phyloP scores from a whole-genome alignment of 1,140 invertebrate genomes.

The Stegodyphus mimosarum region DNA sequence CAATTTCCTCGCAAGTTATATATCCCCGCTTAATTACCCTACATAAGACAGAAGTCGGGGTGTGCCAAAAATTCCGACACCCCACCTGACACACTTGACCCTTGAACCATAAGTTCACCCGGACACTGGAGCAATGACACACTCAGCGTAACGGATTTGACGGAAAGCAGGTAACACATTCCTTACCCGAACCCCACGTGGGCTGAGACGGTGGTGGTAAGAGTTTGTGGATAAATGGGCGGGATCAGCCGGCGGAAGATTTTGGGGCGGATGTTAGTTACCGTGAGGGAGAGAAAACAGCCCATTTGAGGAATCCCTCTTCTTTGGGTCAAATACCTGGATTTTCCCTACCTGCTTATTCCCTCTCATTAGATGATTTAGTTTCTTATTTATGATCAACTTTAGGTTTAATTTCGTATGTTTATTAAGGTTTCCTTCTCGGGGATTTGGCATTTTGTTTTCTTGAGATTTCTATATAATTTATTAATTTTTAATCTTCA shows the following conservation, averaged over 20 bases:
- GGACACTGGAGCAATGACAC: slow-evolving; percentile 33
- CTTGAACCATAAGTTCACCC: slow-evolving; percentile 58
- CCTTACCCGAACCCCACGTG: neutral
- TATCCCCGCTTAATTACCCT: slow-evolving; percentile 40
- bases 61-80: slow-evolving; percentile 38
- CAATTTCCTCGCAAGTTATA: slow-evolving; percentile 37
- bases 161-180: neutral
- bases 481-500: no score
- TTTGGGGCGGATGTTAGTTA: slow-evolving; percentile 6
- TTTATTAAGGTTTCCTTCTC: no score
- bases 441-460: no score
- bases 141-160: neutral
- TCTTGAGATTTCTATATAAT: no score
- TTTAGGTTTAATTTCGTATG: no score
- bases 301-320: no score
- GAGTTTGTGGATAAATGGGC: no score
- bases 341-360: no score
- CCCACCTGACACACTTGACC: slow-evolving; percentile 54
- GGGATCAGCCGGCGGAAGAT: neutral
- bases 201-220: no score
- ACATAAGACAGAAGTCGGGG: slow-evolving; percentile 31
- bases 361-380: no score
- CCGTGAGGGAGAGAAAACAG: slow-evolving; percentile 28
- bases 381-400: no score
- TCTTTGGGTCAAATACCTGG: no score